Evolutionary conservation across 1,140 invertebrate species (phyloP).

Genomic region (Eubasilissa regina): DNA sequence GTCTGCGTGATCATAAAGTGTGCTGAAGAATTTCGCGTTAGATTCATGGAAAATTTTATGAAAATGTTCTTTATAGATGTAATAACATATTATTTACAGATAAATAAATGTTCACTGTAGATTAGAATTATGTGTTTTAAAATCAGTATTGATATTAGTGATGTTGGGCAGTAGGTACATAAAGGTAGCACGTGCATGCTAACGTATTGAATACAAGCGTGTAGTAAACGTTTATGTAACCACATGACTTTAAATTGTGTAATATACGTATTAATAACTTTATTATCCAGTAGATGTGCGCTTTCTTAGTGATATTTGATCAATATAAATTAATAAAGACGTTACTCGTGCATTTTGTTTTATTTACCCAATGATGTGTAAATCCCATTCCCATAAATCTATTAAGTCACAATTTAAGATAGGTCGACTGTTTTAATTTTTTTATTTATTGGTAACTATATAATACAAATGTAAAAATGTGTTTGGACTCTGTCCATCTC

Average conservation of each 20-base stretch:
- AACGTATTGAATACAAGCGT: background rate
- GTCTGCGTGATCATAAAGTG: too few species aligned
- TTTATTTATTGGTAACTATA: too few species aligned
- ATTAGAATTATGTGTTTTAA: background rate
- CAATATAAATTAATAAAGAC: conserved; percentile 30
- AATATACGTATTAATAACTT: background rate
- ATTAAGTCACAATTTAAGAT: too few species aligned
- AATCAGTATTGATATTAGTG: background rate
- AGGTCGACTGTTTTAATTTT: too few species aligned
- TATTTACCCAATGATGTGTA: background rate
- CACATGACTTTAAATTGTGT: background rate
- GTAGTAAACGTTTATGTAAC: background rate
- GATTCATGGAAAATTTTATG: too few species aligned
- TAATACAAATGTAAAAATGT: too few species aligned
- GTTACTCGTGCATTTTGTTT: conserved; percentile 7
- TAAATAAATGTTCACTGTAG: too few species aligned
- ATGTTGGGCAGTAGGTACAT: background rate
- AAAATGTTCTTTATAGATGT: too few species aligned
- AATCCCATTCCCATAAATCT: too few species aligned
- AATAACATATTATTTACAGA: too few species aligned
- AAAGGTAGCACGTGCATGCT: background rate
- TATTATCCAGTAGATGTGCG: background rate
- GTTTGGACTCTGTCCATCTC: too few species aligned
- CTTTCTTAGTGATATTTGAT: conserved; percentile 29
- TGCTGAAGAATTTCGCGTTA: too few species aligned